Percentiles rank a stretch among this genome's conserved stretches.
These are phyloP conservation scores for Dasysyrphus tricinctus DNA, from an alignment of 2,888 invertebrate genomes.

Conservation along the genomic window DNA sequence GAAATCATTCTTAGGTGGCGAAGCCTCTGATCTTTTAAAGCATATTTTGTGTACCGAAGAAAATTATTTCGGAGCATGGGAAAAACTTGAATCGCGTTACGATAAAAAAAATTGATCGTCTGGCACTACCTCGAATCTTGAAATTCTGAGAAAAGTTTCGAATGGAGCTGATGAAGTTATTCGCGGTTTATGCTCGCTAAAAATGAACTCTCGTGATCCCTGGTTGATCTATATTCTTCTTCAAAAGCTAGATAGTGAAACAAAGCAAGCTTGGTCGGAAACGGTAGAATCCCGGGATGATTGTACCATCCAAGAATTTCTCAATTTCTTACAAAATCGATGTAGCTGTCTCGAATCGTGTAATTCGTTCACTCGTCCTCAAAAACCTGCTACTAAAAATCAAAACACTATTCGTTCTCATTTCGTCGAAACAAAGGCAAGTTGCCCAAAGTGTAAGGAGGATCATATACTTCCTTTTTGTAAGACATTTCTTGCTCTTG, in stretches of 20 bases:
- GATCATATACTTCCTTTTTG: too few relatives aligned
- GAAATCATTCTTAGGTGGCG: constrained; percentile 52
- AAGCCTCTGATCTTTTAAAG: constrained; percentile 62
- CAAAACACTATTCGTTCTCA: background rate
- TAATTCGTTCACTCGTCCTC: background rate
- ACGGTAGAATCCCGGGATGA: too few relatives aligned
- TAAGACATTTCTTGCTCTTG: too few relatives aligned
- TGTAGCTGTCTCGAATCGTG: constrained; percentile 43
- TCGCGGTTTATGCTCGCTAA: constrained; percentile 29
- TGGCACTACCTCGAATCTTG: constrained; percentile 28
- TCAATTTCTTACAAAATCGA: constrained; percentile 6
- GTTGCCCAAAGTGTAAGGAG: constrained; percentile 14
- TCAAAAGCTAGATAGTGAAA: constrained; percentile 37
- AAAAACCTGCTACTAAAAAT: background rate
- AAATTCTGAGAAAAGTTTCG: constrained; percentile 52
- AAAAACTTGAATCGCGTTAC: constrained; percentile 45
- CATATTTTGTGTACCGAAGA: constrained; percentile 63
- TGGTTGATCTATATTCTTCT: constrained; percentile 42
- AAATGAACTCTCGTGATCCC: constrained; percentile 24
- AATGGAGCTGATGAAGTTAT: constrained; percentile 35
- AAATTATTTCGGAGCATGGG: constrained; percentile 64
- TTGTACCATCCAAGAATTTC: constrained; percentile 18
- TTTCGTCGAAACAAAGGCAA: background rate
- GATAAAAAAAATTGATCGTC: constrained; percentile 53
- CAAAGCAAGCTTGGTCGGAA: constrained; percentile 41